Base-by-base conservation (phyloP, 2,113 vertebrate genomes). In the Macaca mulatta region DNA sequence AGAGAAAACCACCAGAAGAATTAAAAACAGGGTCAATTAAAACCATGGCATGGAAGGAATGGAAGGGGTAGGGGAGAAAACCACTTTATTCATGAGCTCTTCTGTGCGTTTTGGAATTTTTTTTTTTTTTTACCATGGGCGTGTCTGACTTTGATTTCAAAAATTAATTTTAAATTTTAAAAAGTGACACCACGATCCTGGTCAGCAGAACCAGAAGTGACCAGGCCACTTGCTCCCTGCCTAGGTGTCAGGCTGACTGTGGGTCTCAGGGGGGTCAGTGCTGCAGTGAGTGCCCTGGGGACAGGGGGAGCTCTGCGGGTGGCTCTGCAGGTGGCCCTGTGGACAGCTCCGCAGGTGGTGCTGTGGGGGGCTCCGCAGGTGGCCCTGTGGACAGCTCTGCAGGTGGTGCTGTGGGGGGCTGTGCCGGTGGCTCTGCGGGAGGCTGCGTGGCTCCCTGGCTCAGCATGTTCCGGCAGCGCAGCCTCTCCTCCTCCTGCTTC, bases 381-480 rank as follows among this genome's bases (percentile, higher is more conserved):
- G 59, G 23, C 59, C 5, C 86, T 0, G 22, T 1, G 38, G 10
- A 45, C 23, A 10, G 13, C 14, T 32, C 7, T 1, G 45, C 13
- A 23, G 8, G 4, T 23, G 57, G 0, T 18, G 18, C 57, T 55
- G 16, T 18, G 40, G 13, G 38, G 2, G 52, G 18, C 14, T 40
- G 3, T 1, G 55, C 9, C 18, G 6, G 4, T 30, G 61, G 61
- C 64, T 67, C 64, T 27, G 10, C 25, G 12, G 61, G 61, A 30
- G 61, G 27, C 61, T 14, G 12, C 12, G 5, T 14, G 5, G 27
- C 27, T 13, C 27, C 12, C 61, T 64, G 96, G 74, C 82, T 61
- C 77, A 99, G 99, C 98, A 99, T 99, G 95, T 98, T 99, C 90
- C 98, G 98, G 93, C 99, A 99, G 86, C 98, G 99, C 61, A 96